Evolutionary conservation across 2,888 invertebrate genomes (phyloP).

Genomic region (Aromia moschata): DNA sequence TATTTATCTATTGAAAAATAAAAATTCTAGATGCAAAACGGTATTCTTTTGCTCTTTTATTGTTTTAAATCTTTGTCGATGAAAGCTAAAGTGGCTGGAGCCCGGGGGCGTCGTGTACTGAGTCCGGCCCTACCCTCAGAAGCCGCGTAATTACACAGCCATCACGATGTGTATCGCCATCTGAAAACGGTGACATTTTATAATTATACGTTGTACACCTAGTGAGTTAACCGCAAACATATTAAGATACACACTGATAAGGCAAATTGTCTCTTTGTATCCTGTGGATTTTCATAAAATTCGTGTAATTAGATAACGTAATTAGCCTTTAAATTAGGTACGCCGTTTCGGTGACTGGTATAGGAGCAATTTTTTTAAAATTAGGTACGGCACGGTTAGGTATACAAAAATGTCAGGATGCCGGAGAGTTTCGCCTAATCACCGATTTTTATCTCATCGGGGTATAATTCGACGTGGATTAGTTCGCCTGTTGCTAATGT

Average conservation of each 20-base stretch:
- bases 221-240: slow-evolving; percentile 46
- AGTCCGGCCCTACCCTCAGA: slow-evolving; percentile 23
- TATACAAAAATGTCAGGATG: not conserved
- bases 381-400: slow-evolving; percentile 19
- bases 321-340: slow-evolving; percentile 36
- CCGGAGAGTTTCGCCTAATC: not conserved
- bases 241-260: slow-evolving; percentile 54
- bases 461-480: not conserved
- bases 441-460: not conserved
- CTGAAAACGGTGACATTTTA: slow-evolving; percentile 47
- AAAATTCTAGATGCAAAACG: not conserved
- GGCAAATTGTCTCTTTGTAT: slow-evolving; percentile 50
- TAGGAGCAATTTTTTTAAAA: slow-evolving; percentile 29
- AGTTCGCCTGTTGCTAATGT: too few species aligned
- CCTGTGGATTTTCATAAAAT: slow-evolving; percentile 44
- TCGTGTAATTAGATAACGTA: slow-evolving; percentile 32
- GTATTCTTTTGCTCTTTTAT: not conserved
- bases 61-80: not conserved
- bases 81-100: not conserved
- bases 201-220: slow-evolving; percentile 44
- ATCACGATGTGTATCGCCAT: slow-evolving; percentile 40
- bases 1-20: not conserved
- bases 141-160: slow-evolving; percentile 35
- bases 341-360: slow-evolving; percentile 4
- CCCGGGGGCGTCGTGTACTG: not conserved